Percentiles rank a stretch among this genome's conserved stretches.
phyloP scores from a whole-genome alignment of 1,140 invertebrate genomes.

The Dinoponera quadriceps region DNA sequence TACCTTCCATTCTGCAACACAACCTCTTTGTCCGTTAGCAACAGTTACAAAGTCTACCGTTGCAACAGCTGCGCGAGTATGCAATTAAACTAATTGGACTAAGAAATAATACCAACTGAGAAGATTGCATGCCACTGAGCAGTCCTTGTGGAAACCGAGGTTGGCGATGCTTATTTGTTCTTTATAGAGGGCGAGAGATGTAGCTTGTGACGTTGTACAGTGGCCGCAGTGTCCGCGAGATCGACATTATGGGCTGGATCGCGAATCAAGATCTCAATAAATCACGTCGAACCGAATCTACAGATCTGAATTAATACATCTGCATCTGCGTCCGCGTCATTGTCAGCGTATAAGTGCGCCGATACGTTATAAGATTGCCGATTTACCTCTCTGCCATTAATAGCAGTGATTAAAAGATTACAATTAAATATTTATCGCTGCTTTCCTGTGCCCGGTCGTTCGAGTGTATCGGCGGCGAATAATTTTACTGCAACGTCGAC shows the following conservation, averaged over 20 bases:
- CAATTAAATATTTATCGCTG: conserved; percentile 44
- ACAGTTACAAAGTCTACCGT: conserved; percentile 61
- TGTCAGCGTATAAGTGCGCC: not conserved
- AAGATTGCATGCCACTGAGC: conserved; percentile 54
- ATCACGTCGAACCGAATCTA: conserved; percentile 6
- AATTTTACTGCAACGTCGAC: conserved; percentile 35
- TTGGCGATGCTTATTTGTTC: conserved; percentile 57
- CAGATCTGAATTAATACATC: conserved; percentile 4
- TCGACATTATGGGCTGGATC: not conserved
- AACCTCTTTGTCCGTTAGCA: conserved; percentile 59
- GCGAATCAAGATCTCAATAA: conserved; percentile 10
- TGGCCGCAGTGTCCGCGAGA: conserved; percentile 17
- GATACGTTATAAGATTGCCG: conserved; percentile 28
- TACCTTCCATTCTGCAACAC: conserved; percentile 55
- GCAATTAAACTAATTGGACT: conserved; percentile 65
- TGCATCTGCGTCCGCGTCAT: too few relatives aligned
- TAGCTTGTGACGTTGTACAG: conserved; percentile 19
- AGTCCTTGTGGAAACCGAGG: conserved; percentile 52
- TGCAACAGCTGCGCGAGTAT: conserved; percentile 58
- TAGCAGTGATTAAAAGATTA: conserved; percentile 30
- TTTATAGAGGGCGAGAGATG: conserved; percentile 44
- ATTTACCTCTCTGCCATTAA: conserved; percentile 3
- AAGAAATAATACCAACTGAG: conserved; percentile 63
- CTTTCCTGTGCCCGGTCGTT: conserved; percentile 7
- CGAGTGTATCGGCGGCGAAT: conserved; percentile 26